Percentiles rank a stretch among this genome's conserved stretches.
phyloP scores from a whole-genome alignment of 1,140 invertebrate species.

The Papilio polyxenes region DNA sequence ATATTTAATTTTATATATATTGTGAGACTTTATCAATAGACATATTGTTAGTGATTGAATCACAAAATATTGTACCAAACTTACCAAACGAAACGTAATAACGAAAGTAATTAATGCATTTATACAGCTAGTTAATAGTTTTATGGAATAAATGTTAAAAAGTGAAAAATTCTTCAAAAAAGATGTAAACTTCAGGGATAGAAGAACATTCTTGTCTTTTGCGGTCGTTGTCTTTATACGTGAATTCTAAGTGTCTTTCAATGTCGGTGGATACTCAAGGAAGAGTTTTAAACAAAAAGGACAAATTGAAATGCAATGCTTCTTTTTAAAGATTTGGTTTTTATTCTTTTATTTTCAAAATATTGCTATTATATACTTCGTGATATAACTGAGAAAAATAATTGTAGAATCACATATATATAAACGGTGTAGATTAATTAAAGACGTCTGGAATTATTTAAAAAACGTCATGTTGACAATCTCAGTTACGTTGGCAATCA shows the following conservation, averaged over 20 bases:
- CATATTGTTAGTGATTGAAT: neutral
- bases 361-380: neutral
- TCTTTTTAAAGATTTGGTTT: neutral
- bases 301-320: constrained; percentile 32
- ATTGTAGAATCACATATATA: neutral
- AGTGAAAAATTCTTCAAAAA: constrained; percentile 34
- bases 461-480: constrained; percentile 25
- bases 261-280: constrained; percentile 47
- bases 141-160: neutral
- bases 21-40: neutral
- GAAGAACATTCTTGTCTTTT: constrained; percentile 39
- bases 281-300: constrained; percentile 36
- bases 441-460: neutral
- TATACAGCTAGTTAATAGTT: neutral
- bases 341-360: constrained; percentile 27
- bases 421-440: neutral
- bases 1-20: neutral
- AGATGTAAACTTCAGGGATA: constrained; percentile 37
- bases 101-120: neutral
- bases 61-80: neutral
- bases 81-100: neutral
- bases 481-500: constrained; percentile 34
- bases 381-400: neutral
- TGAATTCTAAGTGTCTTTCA: constrained; percentile 57
- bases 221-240: constrained; percentile 39